phyloP scores from a whole-genome alignment of 2,113 vertebrate genomes.

The Echinops telfairi region DNA sequence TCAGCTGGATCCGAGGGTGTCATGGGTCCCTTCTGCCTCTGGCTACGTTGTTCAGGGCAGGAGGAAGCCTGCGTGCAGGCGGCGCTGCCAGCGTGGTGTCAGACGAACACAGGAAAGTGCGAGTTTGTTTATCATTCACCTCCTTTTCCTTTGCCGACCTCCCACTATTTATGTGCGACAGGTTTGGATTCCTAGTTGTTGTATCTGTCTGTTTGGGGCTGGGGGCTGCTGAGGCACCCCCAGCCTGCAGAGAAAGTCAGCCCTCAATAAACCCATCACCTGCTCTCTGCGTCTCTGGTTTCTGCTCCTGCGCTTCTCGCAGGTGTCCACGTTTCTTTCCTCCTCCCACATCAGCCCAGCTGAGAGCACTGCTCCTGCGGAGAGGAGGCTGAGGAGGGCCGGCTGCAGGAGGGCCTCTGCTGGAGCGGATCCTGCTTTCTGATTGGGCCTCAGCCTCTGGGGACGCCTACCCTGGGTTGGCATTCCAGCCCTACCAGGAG shows the following conservation, averaged over 20 bases:
- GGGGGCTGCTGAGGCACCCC: background rate
- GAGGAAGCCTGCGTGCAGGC: background rate
- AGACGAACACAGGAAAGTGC: constrained; percentile 29
- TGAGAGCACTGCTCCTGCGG: background rate
- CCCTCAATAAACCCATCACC: constrained; percentile 73
- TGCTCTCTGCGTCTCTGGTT: background rate
- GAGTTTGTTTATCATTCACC: background rate
- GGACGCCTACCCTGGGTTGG: background rate
- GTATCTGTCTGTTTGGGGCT: constrained; percentile 19
- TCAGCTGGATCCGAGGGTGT: background rate
- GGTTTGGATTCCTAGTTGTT: constrained; percentile 58
- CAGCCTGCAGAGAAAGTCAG: background rate
- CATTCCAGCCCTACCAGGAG: background rate
- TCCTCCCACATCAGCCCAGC: accelerated
- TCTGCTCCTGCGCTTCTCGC: background rate
- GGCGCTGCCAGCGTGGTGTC: background rate
- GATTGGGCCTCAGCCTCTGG: background rate
- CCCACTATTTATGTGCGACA: constrained; percentile 63
- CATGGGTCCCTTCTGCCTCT: background rate
- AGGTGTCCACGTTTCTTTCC: too few species aligned
- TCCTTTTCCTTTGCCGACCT: constrained; percentile 29
- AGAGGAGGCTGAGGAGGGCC: background rate
- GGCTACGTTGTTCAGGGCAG: background rate
- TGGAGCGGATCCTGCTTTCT: background rate
- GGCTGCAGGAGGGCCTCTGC: background rate